Conservation (phyloP, 2,888 invertebrate genomes). For the Heteromurus nitidus region DNA sequence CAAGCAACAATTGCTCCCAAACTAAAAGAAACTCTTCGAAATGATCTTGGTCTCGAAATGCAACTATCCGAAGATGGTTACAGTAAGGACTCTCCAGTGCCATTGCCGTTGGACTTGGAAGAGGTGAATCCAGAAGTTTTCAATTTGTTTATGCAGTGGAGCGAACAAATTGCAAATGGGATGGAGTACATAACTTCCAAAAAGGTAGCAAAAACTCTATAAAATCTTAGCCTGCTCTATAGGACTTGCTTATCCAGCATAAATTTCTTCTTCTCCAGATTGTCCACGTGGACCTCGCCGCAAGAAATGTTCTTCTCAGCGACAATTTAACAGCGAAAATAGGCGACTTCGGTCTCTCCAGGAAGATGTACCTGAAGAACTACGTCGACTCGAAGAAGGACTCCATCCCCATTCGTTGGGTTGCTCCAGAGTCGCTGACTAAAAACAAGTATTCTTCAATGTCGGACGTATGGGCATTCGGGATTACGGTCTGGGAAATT, state of each 20-base stretch:
- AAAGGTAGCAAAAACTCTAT: conserved; percentile 5
- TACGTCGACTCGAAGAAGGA: conserved; percentile 8
- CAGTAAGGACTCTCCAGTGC: background rate
- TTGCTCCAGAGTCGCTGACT: conserved; percentile 12
- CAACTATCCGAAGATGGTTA: conserved; percentile 3
- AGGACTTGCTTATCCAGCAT: background rate
- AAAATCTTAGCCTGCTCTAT: background rate
- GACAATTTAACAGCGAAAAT: conserved; percentile 28
- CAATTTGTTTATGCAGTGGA: background rate
- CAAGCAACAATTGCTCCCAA: background rate
- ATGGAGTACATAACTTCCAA: conserved; percentile 36
- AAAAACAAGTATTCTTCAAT: background rate
- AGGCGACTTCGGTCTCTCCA: conserved; percentile 39
- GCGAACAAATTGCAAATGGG: conserved; percentile 26
- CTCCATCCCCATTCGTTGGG: conserved; percentile 27
- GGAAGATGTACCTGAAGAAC: conserved; percentile 22
- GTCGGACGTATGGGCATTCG: conserved; percentile 35
- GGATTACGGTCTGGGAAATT: conserved; percentile 24
- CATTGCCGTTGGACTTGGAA: background rate
- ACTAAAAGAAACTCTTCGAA: too few relatives aligned
- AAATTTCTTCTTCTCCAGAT: background rate
- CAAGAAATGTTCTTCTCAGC: conserved; percentile 24
- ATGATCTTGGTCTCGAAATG: background rate
- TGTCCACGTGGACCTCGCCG: conserved; percentile 37
- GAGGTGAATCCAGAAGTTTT: conserved; percentile 2